Evolutionary conservation across 2,797 vertebrate genomes (phyloP).

Genomic region (Eidolon dupreanum): DNA sequence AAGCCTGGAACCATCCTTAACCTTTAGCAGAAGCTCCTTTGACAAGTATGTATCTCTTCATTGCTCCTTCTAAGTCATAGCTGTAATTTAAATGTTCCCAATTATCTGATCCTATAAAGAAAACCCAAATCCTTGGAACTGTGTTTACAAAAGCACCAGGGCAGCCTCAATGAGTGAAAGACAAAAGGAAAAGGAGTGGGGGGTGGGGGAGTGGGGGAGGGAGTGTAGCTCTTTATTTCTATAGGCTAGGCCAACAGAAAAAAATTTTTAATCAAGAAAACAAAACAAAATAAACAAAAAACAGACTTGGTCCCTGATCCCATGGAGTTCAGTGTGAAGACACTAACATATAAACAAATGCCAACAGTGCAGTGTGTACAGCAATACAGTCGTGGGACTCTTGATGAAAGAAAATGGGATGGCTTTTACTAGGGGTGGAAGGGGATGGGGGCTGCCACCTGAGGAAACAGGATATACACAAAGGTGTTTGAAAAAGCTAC

Average conservation of each 20-base stretch:
- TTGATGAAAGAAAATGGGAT: neutral
- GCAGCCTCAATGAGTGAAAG: neutral
- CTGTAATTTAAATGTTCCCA: neutral
- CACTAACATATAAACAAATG: neutral
- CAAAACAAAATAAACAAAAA: neutral
- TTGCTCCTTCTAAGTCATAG: neutral
- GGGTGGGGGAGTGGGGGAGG: no score
- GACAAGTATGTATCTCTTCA: neutral
- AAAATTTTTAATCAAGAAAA: neutral
- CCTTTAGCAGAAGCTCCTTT: neutral
- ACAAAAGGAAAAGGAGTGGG: neutral
- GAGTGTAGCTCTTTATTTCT: neutral
- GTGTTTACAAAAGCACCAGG: neutral
- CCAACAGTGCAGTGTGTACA: neutral
- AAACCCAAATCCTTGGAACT: conserved; percentile 25
- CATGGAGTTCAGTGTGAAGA: neutral
- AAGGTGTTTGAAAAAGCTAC: neutral
- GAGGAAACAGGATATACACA: neutral
- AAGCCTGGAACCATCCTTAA: conserved; percentile 16
- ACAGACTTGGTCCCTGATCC: neutral
- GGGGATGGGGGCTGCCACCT: neutral
- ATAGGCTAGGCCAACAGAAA: neutral
- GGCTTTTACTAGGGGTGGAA: neutral
- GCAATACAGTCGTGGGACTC: neutral
- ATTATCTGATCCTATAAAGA: neutral